phyloP scores from a whole-genome alignment of 2,888 invertebrate genomes.

The Mythimna vitellina region DNA sequence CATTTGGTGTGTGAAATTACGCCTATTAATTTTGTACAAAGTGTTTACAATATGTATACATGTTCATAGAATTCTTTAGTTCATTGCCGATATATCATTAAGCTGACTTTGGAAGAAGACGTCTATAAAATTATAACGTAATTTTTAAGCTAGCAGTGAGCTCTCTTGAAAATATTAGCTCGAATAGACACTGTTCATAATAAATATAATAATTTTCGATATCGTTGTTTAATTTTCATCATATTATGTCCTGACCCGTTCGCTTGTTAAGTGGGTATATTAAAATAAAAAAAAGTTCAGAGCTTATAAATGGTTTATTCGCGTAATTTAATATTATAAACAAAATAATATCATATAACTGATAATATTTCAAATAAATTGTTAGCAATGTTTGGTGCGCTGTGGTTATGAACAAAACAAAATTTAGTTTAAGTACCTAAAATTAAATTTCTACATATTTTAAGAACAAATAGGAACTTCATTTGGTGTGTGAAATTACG shows the following conservation, averaged over 20 bases:
- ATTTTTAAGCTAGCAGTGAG: conserved; percentile 63
- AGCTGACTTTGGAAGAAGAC: conserved; percentile 43
- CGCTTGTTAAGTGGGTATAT: not conserved
- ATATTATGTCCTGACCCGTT: not conserved
- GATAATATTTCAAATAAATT: conserved; percentile 62
- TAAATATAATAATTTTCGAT: conserved; percentile 68
- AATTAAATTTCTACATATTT: conserved; percentile 58
- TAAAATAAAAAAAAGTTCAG: conserved; percentile 20
- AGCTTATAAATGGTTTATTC: conserved; percentile 59
- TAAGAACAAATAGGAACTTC: conserved; percentile 68
- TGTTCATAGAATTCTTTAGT: conserved; percentile 58
- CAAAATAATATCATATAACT: conserved; percentile 67
- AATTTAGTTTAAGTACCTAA: conserved; percentile 57
- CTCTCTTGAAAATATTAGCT: conserved; percentile 65
- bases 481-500: conserved; percentile 54
- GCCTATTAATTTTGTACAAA: conserved; percentile 47
- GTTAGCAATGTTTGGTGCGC: conserved; percentile 60
- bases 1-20: conserved; percentile 54
- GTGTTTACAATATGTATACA: conserved; percentile 46
- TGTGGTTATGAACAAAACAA: conserved; percentile 55
- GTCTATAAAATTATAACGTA: conserved; percentile 47
- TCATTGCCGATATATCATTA: conserved; percentile 30
- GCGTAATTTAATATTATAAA: conserved; percentile 59
- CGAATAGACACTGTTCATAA: conserved; percentile 69
- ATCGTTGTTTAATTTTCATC: conserved; percentile 43